Base-by-base conservation (phyloP, 1,140 invertebrate genomes). In the Drosophila novamexicana region DNA sequence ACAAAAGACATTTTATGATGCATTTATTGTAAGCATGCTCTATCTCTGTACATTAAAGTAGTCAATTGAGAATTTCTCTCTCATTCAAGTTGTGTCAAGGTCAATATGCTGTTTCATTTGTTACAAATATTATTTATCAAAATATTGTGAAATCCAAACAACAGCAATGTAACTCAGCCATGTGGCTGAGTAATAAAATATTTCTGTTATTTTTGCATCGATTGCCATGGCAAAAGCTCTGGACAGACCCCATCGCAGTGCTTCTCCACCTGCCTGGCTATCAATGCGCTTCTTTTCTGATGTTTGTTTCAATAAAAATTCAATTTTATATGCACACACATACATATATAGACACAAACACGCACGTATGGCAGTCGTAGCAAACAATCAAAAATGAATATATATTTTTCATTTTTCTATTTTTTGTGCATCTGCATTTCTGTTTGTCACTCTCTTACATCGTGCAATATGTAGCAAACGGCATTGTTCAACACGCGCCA, bases 221-320 rank as follows among this genome's bases (percentile, higher is more conserved):
- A 53, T 75, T 70, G 59, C 12, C 34, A 37, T 18, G 12, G 37
- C 39, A 53, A 44, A 57, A 44, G 54, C 37, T 36, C 14, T 52
- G 49, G 29, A 10, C 7, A 6, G 1, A 36, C 18, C 12, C 2
- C 10, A 64, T 10, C 37, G 16, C 32, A 16, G 54, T 44, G 36
- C 36, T 22, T 4, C 39, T 56, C 14, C 59, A 59, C 54, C 62
- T 78, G 61, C 47, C 62, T 62, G 64, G 40, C 29, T 68, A 63
- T 54, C 59, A 65, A 74, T 69, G 16, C 59, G 16, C 42, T 50
- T 68, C 57, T 52, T 42, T 71, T 29, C 40, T 42, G 14, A 32
- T 63, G 62, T 71, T 78, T 71, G 62, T 71, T 58, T 57, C 76
- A 75, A 78, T 75, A 78, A 75, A 78, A 75, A 66, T 75, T 71